These are phyloP conservation scores for Microcebus griseorufus DNA, from an alignment of 2,113 vertebrate species.

Conservation along the genomic window DNA sequence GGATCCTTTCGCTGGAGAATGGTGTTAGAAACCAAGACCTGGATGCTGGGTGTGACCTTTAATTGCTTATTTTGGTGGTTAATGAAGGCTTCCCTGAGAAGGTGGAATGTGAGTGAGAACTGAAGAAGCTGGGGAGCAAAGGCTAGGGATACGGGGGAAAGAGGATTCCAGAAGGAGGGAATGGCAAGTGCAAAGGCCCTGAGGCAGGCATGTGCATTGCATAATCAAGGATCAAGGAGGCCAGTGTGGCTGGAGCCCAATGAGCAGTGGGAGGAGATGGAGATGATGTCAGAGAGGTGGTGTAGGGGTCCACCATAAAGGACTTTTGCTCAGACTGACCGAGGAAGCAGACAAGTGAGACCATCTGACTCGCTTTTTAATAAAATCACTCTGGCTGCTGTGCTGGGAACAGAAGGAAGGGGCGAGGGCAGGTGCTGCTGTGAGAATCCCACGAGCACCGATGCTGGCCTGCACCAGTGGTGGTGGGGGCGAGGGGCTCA, in stretches of 20 bases:
- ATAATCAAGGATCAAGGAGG: neutral
- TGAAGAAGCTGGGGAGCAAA: neutral
- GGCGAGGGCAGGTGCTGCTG: neutral
- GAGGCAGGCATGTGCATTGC: neutral
- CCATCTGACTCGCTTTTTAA: neutral
- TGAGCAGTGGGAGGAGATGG: neutral
- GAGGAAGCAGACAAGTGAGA: neutral
- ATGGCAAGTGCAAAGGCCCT: neutral
- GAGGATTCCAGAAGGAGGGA: neutral
- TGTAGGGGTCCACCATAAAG: too few species aligned
- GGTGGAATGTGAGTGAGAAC: neutral
- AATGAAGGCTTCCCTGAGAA: neutral
- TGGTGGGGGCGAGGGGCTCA: too few species aligned
- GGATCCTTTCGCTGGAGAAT: neutral
- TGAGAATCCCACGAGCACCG: neutral
- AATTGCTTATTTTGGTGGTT: neutral
- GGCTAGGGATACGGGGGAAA: rapidly evolving
- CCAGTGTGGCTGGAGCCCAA: neutral
- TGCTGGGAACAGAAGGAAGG: neutral
- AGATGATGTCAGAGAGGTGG: too few species aligned
- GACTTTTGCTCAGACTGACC: neutral
- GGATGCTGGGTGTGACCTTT: neutral
- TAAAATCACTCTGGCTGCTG: neutral
- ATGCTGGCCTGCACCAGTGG: neutral
- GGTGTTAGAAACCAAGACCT: neutral